These are phyloP conservation scores for Alloscopus bannaensis DNA, from an alignment of 2,888 invertebrate species.

Conservation along the genomic window DNA sequence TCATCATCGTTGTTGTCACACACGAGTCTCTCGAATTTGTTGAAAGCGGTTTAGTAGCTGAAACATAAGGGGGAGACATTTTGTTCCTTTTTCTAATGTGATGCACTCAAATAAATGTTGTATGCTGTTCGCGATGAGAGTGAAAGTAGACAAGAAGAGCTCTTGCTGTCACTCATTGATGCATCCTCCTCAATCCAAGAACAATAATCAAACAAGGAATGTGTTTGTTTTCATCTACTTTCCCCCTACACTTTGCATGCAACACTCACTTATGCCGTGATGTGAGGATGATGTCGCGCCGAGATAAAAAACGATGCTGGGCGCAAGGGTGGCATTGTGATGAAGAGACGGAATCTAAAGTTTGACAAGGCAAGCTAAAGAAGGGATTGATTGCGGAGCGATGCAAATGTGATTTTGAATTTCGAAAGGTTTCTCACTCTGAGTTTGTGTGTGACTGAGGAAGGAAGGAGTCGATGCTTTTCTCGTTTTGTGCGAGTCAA, in stretches of 20 bases:
- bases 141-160: too few relatives aligned
- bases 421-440: conserved; percentile 11
- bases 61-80: too few relatives aligned
- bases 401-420: conserved; percentile 34
- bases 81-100: too few relatives aligned
- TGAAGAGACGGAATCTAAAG: conserved; percentile 19
- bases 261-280: conserved; percentile 18
- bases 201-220: conserved; percentile 54
- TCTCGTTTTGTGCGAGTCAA: conserved; percentile 42
- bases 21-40: too few relatives aligned
- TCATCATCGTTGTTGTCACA: conserved; percentile 18
- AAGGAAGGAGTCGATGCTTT: neutral
- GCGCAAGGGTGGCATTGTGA: neutral
- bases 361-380: conserved; percentile 16
- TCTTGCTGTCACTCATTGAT: conserved; percentile 40
- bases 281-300: too few relatives aligned
- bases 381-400: conserved; percentile 53
- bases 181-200: conserved; percentile 41
- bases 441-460: too few relatives aligned
- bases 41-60: too few relatives aligned
- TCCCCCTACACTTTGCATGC: conserved; percentile 33
- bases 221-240: conserved; percentile 53
- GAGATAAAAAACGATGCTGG: too few relatives aligned
- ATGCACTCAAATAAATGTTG: too few relatives aligned
- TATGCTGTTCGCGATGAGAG: neutral